Evolutionary conservation across 2,113 vertebrate species (phyloP).

Genomic region (Erinaceus europaeus): DNA sequence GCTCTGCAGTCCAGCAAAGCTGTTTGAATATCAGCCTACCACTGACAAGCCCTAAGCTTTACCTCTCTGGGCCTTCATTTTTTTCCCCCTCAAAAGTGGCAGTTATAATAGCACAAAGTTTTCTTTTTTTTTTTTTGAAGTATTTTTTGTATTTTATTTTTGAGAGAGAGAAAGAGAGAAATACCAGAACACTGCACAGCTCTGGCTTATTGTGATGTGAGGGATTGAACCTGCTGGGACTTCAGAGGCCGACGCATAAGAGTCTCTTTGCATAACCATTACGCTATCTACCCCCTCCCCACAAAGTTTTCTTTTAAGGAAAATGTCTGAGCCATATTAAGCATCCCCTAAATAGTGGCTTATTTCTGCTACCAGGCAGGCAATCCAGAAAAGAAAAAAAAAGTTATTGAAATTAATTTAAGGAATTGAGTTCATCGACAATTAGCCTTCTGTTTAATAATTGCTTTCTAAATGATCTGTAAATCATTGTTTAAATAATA

Average conservation of each 20-base stretch:
- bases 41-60: background rate
- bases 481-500: slow-evolving; percentile 34
- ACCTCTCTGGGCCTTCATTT: background rate
- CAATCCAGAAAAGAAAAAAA: background rate
- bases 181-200: no score
- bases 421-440: slow-evolving; percentile 11
- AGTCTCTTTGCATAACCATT: no score
- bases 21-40: background rate
- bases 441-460: slow-evolving; percentile 29
- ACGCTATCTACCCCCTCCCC: no score
- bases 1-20: background rate
- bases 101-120: slow-evolving; percentile 22
- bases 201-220: no score
- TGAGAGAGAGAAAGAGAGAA: no score
- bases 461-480: background rate
- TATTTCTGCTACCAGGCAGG: background rate
- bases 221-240: no score
- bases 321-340: background rate
- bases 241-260: no score
- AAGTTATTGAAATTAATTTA: slow-evolving; percentile 1
- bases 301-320: background rate
- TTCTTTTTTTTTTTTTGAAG: no score
- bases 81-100: background rate
- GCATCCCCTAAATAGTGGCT: background rate
- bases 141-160: no score